Conservation (phyloP, 2,888 invertebrate species). For the Pecten maximus region DNA sequence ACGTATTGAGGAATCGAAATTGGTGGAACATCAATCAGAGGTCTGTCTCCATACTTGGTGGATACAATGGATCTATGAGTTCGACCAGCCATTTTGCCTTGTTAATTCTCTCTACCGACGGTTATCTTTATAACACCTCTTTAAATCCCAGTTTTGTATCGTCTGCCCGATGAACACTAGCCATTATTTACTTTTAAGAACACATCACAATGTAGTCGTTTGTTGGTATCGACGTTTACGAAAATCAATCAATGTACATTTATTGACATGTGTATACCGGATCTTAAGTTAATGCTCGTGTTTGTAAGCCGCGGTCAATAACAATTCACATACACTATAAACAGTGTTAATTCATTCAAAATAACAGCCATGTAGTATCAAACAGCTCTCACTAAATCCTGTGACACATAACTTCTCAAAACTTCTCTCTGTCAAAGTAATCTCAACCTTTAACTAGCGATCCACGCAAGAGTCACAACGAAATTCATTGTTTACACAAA, state of each 20-base stretch:
- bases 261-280: background rate
- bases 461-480: background rate
- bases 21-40: background rate
- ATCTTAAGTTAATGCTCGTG: background rate
- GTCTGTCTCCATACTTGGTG: background rate
- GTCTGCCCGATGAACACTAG: background rate
- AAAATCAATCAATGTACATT: background rate
- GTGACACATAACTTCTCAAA: conserved; percentile 21
- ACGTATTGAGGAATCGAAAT: background rate
- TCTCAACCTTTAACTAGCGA: background rate
- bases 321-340: background rate
- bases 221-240: background rate
- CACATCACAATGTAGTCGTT: background rate
- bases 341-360: background rate
- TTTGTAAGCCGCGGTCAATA: background rate
- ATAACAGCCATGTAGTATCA: background rate
- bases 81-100: background rate
- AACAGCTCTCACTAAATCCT: background rate
- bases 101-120: background rate
- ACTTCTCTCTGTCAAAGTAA: background rate
- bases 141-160: background rate
- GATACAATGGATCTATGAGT: background rate
- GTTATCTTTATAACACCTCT: background rate
- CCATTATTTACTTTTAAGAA: background rate
- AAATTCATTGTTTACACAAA: background rate